Evolutionary conservation across 2,888 invertebrate genomes (phyloP).

Genomic region (Spodoptera littoralis): DNA sequence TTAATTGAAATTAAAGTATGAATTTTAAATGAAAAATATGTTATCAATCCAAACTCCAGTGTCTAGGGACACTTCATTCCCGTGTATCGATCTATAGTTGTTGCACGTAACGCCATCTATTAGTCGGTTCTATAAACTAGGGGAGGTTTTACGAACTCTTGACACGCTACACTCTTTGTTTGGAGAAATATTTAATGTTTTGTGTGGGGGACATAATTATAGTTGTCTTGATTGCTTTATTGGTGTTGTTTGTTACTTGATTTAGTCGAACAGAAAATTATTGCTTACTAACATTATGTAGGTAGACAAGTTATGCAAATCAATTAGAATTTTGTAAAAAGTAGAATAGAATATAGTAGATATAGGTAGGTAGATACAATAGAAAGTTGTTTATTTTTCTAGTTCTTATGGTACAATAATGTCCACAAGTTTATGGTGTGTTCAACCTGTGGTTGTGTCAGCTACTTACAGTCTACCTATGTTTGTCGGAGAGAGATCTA

Average conservation of each 20-base stretch:
- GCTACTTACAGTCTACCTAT: too few species aligned
- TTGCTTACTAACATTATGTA: too few species aligned
- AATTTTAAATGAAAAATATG: not conserved
- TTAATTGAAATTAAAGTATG: too few species aligned
- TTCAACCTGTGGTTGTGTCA: too few species aligned
- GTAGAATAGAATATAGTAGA: too few species aligned
- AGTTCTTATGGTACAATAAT: too few species aligned
- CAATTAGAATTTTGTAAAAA: too few species aligned
- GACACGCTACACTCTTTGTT: constrained; percentile 49
- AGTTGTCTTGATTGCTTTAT: constrained; percentile 38
- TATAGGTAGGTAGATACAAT: too few species aligned
- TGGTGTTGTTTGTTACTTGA: constrained; percentile 18
- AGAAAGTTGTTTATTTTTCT: too few species aligned
- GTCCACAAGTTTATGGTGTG: too few species aligned
- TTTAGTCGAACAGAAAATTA: not conserved
- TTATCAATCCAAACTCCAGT: constrained; percentile 15
- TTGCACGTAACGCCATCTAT: constrained; percentile 65
- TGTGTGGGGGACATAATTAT: constrained; percentile 29
- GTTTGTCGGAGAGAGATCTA: too few species aligned
- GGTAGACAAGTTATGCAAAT: too few species aligned
- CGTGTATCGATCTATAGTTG: constrained; percentile 47
- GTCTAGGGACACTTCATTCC: constrained; percentile 21
- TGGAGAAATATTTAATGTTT: constrained; percentile 18
- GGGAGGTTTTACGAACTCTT: constrained; percentile 40
- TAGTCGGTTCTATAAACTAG: constrained; percentile 45